Evolutionary conservation across 2,888 invertebrate species (phyloP).

Genomic region (Stictocephala bisonia): DNA sequence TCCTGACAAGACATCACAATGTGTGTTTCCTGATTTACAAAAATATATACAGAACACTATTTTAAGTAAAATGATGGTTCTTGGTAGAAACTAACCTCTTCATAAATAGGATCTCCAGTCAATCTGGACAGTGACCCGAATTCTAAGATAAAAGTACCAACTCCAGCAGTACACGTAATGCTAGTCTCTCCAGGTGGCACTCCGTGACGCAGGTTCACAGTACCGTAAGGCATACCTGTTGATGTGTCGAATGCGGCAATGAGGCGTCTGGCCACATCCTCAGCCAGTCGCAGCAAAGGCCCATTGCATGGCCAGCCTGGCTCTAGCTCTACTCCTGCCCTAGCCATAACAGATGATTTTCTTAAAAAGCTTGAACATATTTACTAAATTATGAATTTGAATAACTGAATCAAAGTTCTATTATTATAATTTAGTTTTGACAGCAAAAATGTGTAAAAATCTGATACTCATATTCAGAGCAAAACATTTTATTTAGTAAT

Average conservation of each 20-base stretch:
- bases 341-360: too few relatives aligned
- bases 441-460: too few relatives aligned
- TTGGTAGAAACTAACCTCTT: constrained; percentile 72
- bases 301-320: constrained; percentile 99
- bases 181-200: constrained; percentile 96
- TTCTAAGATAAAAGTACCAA: constrained; percentile 96
- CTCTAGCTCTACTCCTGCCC: constrained; percentile 83
- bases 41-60: too few relatives aligned
- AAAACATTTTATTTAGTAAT: too few relatives aligned
- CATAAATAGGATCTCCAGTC: constrained; percentile 94
- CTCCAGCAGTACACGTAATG: constrained; percentile 97
- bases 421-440: too few relatives aligned
- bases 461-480: too few relatives aligned
- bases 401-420: too few relatives aligned
- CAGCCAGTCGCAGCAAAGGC: constrained; percentile 90
- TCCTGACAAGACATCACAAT: too few relatives aligned
- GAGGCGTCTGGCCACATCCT: constrained; percentile 92
- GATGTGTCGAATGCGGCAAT: constrained; percentile 91
- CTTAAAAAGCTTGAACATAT: too few relatives aligned
- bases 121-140: constrained; percentile 94
- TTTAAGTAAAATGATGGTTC: too few relatives aligned
- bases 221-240: constrained; percentile 98
- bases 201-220: constrained; percentile 90
- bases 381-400: too few relatives aligned
- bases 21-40: too few relatives aligned